Base-by-base conservation (phyloP, 2,888 invertebrate genomes). In the Cylloceria caligata region DNA sequence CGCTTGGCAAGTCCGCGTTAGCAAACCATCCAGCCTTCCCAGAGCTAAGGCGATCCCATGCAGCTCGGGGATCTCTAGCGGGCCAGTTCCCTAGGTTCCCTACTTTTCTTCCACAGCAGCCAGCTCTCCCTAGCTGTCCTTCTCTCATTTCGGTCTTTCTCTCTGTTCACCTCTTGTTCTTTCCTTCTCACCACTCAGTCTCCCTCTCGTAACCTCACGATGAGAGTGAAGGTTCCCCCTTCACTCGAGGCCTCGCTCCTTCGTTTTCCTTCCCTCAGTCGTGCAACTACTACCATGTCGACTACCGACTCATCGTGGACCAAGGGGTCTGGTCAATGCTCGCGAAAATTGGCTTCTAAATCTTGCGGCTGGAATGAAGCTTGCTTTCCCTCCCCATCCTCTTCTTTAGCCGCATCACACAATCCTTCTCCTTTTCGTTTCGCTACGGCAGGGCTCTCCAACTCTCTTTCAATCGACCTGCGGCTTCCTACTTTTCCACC, bases 311-410 rank as follows among this genome's bases (percentile, higher is more conserved):
- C 76, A 75, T 76, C 81, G 67, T 30, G 77, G 82, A 84, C 81
- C 81, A 74, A 81, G 67, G 79, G 88, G 88, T 86, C 88, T 86
- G 89, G 88, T 88, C 90, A 89, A 90, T 91, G 90, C 89, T 89
- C 86, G 89, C 88, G 90, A 90, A 91, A 91, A 91, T 91, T 91
- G 91, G 90, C 91, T 91, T 91, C 91, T 91, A 91, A 91, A 91
- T 91, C 91, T 91, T 90, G 88, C 84, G 87, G 86, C 86, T 86
- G 88, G 88, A 91, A 91, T 87, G 89, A 89, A 73, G 81, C 81
- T 84, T 83, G 67, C 71, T 19, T 68, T 74, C 68, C 75, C 68
- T 80, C 69, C 80, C 67, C 21, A 6, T 81, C 76, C 65, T 68
- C 68, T 75, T 82, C 83, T 75, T 78, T 74, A 64, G 55, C 71